Base-by-base conservation (phyloP, 2,888 invertebrate species). In the Venusia cambrica region DNA sequence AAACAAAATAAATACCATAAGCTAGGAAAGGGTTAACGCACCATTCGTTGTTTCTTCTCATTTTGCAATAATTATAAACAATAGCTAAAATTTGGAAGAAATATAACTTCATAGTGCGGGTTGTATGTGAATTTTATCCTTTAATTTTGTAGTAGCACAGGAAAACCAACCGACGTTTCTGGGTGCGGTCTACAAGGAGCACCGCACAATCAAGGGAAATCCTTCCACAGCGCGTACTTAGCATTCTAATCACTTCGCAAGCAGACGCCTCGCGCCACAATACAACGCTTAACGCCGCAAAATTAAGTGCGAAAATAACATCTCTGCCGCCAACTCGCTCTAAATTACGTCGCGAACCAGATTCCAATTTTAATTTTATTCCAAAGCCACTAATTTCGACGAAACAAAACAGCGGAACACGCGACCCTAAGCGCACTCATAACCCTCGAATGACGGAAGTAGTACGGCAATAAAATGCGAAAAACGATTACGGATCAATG, bases 401-500 rank as follows among this genome's bases (percentile, higher is more conserved):
- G 54, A 57, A 61, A 65, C 60, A 62, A 59, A 62, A 62, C 63
- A 55, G 29, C 35, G 19, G 57, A 62, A 49, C 57, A 61, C 52
- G 58, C 51, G 49, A 57, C 60, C 61, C 63, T 29, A 54, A 50
- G 54, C 55, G 57, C 55, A 71, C 75, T 80, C 71, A 72, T 73
- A 68, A 64, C 80, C 77, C 80, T 69, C 72, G 60, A 57, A 59
- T 62, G 62, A 66, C 63, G 64, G 63, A 66, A 58, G 59, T 58
- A 57, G 42, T 53, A 50, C 62, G 67, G 71, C 70, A 76, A 83
- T 83, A 81, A 83, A 85, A 84, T 73, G 71, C 67, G 73, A 79
- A 83, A 84, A 84, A 83, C 85, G 85, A 87, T 85, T 83, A 80
- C 81, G 71, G 83, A 80, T 78, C 87, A 87, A 87, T 87, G 87